Evolutionary conservation across 2,113 vertebrate genomes (phyloP).

Genomic region (Scortum barcoo): DNA sequence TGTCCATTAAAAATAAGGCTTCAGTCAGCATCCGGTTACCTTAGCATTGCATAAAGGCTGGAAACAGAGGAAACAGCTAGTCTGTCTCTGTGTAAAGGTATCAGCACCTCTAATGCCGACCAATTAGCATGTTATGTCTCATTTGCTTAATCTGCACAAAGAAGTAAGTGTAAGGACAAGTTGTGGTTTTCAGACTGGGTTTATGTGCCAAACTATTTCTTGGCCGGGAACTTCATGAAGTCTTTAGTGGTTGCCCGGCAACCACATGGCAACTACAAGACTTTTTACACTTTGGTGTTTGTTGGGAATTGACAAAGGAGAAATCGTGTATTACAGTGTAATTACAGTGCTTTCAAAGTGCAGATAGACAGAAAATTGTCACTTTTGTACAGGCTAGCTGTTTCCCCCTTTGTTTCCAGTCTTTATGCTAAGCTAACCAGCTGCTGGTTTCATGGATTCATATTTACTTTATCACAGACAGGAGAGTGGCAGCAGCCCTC

Average conservation of each 20-base stretch:
- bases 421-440: background rate
- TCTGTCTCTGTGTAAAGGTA: background rate
- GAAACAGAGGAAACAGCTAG: background rate
- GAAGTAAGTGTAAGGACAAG: background rate
- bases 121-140: background rate
- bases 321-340: background rate
- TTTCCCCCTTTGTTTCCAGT: background rate
- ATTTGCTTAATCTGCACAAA: background rate
- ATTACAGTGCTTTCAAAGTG: background rate
- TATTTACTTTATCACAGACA: background rate
- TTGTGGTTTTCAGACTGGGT: background rate
- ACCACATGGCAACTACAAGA: background rate
- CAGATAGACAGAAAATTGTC: background rate
- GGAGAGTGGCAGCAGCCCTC: no score
- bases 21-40: background rate
- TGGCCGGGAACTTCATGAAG: background rate
- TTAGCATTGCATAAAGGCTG: background rate
- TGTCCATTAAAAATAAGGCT: constrained; percentile 12
- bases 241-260: background rate
- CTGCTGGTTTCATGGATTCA: background rate
- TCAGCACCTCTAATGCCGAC: background rate
- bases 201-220: background rate
- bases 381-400: background rate
- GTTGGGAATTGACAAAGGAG: background rate
- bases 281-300: background rate